phyloP scores from a whole-genome alignment of 2,797 vertebrate species.

The Eutrigla gurnardus region DNA sequence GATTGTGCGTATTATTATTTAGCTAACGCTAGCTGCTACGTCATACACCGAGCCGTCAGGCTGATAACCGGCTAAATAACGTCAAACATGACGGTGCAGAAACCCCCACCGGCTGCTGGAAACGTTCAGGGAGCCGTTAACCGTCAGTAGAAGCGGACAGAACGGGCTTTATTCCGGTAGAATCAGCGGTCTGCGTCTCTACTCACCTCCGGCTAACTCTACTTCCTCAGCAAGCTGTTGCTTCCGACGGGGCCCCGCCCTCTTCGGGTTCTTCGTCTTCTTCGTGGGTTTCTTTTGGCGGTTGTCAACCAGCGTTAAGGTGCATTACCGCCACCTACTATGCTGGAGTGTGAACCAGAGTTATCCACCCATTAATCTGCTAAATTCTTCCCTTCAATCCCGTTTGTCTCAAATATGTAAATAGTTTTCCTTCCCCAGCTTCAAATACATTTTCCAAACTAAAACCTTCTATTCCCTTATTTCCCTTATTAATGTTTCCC shows the following conservation, averaged over 20 bases:
- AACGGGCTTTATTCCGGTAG: fast-evolving
- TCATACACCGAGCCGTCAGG: background rate
- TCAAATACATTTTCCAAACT: no score
- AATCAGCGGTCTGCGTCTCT: background rate
- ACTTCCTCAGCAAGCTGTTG: slow-evolving; percentile 42
- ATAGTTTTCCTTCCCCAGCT: no score
- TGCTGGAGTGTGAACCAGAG: no score
- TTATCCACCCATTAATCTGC: no score
- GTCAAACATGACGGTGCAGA: background rate
- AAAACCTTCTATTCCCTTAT: no score
- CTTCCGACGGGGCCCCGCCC: slow-evolving; percentile 8
- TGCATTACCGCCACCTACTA: no score
- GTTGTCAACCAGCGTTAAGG: no score
- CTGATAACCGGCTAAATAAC: background rate
- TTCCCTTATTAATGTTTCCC: no score
- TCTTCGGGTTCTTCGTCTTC: fast-evolving
- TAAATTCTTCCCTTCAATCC: no score
- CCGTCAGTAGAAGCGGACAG: background rate
- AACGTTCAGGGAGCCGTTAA: fast-evolving
- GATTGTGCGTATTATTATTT: background rate
- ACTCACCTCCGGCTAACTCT: slow-evolving; percentile 7
- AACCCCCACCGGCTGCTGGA: background rate
- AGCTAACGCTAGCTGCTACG: slow-evolving; percentile 31
- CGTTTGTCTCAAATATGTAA: no score
- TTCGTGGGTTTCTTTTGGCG: no score